Evolutionary conservation across 2,113 vertebrate species (phyloP).

Genomic region (Python bivittatus): DNA sequence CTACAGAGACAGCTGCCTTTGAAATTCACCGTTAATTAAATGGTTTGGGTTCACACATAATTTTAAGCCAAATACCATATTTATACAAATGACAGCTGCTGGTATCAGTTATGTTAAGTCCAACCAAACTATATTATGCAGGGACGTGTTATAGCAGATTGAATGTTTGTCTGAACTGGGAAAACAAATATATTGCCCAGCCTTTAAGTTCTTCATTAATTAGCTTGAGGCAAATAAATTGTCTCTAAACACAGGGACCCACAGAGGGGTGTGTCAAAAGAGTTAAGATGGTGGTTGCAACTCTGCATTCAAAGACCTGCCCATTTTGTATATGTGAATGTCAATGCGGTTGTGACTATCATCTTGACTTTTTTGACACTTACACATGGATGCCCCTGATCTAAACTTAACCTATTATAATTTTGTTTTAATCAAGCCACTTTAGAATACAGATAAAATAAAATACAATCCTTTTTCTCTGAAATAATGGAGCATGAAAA

Average conservation of each 20-base stretch:
- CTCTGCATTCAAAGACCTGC: too few relatives aligned
- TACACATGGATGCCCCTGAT: too few relatives aligned
- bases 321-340: too few relatives aligned
- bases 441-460: not conserved
- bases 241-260: not conserved
- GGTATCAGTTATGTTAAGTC: too few relatives aligned
- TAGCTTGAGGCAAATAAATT: not conserved
- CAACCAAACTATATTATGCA: too few relatives aligned
- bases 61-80: too few relatives aligned
- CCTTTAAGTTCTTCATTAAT: not conserved
- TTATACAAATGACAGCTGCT: too few relatives aligned
- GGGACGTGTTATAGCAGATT: not conserved
- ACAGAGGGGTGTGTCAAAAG: too few relatives aligned
- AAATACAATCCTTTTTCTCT: not conserved
- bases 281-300: too few relatives aligned
- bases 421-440: not conserved
- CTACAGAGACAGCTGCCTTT: slow-evolving; percentile 48
- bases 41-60: not conserved
- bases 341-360: too few relatives aligned
- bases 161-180: not conserved
- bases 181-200: not conserved
- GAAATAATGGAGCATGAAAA: slow-evolving; percentile 32
- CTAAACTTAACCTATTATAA: not conserved
- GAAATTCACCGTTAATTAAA: slow-evolving; percentile 17
- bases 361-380: too few relatives aligned